Evolutionary conservation across 2,888 invertebrate genomes (phyloP), one percentile per base, ranked within the genome.

Genomic region (Diarsia dahlii): DNA sequence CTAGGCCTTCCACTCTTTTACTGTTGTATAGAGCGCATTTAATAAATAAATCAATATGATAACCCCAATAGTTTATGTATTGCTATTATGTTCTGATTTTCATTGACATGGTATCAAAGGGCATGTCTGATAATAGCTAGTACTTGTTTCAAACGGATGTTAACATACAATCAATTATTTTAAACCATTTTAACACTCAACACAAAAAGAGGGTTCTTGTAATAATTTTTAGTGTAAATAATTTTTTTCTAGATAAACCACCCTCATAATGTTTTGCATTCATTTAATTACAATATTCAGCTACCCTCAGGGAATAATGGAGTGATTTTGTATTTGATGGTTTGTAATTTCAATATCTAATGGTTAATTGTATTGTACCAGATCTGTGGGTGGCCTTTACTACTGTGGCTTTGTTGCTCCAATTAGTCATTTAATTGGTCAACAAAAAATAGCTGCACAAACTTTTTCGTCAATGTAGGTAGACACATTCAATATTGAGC

Each of bases 31-130:
- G 1, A 45, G 50, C 9, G 34, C 45, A 52, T 46, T 12, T 52
- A 39, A 48, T 48, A 63, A 39, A 82, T 85, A 77, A 71, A 71
- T 65, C 84, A 69, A 69, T 69, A 71, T 76, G 85, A 83, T 83
- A 82, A 83, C 85, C 82, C 71, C 63, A 39, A 39, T 8, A 39
- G 39, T 39, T 8, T 39, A 39, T 39, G 39, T 39, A 39, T 39
- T 39, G 39, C 63, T 76, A 52, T 67, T 67, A 62, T 68, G 56
- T 65, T 74, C 81, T 66, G 39, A 84, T 76, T 84, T 81, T 68
- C 62, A 76, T 81, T 70, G 81, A 72, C 62, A 62, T 56, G 20
- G 54, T 63, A 71, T 67, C 56, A 84, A 79, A 83, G 50, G 39
- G 56, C 65, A 81, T 39, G 13, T 76, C 39, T 46, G 67, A 67